Evolutionary conservation across 2,113 vertebrate species (phyloP), one percentile per base, ranked within the genome.

Genomic region (Rhynchopsitta pachyrhyncha): DNA sequence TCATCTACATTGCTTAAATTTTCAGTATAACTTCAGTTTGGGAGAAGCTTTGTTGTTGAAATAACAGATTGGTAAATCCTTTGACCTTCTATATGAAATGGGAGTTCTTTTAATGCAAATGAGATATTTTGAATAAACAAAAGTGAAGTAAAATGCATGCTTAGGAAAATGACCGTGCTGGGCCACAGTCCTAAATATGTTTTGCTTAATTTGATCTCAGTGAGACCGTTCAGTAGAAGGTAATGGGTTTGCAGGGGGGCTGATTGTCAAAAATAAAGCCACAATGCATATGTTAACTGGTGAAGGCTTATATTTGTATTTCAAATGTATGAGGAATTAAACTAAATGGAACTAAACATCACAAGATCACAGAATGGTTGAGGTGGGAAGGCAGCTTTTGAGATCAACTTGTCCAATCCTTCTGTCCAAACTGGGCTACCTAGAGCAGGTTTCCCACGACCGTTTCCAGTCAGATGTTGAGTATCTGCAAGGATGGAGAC

Each of bases 161-260:
- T 86, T 92, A 82, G 57, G 44, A 85, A 93, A 85, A 85, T 3
- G 6, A 15, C 67, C 55, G 24, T 84, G 44, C 57, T 67, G 69
- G 60, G 74, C 50, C 62, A 47, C 29, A 82, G 39, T 89, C 70
- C 42, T 91, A 87, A 94, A 76, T 79, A 68, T 8, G 33, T 23
- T 82, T 94, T 94, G 52, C 62, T 91, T 92, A 76, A 94, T 90
- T 85, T 79, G 39, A 55, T 82, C 39, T 91, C 35, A 35, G 87
- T 84, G 87, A 87, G 66, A 82, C 70, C 82, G 50, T 39, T 93
- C 66, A 88, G 27, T 82, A 55, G 70, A 59, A 85, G 57, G 70
- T 86, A 87, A 79, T 52, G 42, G 80, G 11, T 89, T 81, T 93
- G 59, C 55, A n/a, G 9, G 88, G 81, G 63, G 35, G 20, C 79